Conservation (phyloP, 1,140 invertebrate species). For the Aphaenogaster rudis region DNA sequence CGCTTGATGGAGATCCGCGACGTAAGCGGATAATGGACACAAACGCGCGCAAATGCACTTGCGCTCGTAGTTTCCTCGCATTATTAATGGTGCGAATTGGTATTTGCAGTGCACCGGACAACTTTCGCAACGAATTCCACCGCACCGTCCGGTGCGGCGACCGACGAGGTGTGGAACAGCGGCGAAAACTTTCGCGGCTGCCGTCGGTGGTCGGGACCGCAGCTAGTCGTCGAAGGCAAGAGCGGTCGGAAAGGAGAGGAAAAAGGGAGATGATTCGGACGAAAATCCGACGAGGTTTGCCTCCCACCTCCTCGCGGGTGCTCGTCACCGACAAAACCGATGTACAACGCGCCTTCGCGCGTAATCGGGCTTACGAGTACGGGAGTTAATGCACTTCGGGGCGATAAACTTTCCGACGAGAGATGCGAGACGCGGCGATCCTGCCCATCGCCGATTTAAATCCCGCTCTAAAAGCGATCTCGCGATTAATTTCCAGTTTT, state of each 20-base stretch:
- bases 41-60: not conserved
- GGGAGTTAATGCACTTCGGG: constrained; percentile 69
- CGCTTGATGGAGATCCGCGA: not conserved
- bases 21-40: not conserved
- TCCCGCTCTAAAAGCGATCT: constrained; percentile 37
- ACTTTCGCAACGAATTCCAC: constrained; percentile 67
- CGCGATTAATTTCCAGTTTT: constrained; percentile 59
- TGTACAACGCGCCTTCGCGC: constrained; percentile 20
- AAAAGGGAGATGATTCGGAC: constrained; percentile 25
- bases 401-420: constrained; percentile 72
- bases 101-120: constrained; percentile 21
- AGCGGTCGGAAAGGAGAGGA: constrained; percentile 6
- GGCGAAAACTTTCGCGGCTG: constrained; percentile 64
- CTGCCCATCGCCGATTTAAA: constrained; percentile 59
- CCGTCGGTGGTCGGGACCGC: constrained; percentile 46
- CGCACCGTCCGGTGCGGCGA: constrained; percentile 37
- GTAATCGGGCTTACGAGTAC: constrained; percentile 55
- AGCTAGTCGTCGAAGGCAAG: constrained; percentile 17
- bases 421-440: constrained; percentile 29
- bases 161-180: constrained; percentile 41
- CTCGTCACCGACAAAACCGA: constrained; percentile 63
- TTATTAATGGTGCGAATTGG: constrained; percentile 49
- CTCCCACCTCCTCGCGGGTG: constrained; percentile 43
- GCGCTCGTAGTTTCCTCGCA: constrained; percentile 8
- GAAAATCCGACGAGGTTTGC: constrained; percentile 26